A percentile compares a stretch with the other conserved stretches of the same genome.
Conservation (phyloP, 2,797 vertebrate species). For the Tiaroga cobitis region DNA sequence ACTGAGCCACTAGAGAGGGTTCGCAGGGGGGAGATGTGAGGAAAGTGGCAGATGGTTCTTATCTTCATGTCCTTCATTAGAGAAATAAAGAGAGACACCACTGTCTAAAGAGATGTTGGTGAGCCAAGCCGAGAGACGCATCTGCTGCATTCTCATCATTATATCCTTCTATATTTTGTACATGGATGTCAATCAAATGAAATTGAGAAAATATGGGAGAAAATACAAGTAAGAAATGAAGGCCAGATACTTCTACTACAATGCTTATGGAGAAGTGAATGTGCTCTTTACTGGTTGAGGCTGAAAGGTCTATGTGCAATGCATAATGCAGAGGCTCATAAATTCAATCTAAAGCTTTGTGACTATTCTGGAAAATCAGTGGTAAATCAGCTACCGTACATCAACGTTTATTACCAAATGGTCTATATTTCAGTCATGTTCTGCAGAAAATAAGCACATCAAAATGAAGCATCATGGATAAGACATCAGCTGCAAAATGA, state of each 20-base stretch:
- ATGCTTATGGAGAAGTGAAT: background rate
- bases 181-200: conserved; percentile 28
- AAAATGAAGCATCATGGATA: background rate
- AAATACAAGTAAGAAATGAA: background rate
- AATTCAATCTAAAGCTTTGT: background rate
- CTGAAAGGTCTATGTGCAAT: background rate
- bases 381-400: background rate
- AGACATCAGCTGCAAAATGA: background rate
- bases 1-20: conserved; percentile 20
- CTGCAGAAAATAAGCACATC: background rate
- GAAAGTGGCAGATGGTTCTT: conserved; percentile 33
- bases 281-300: background rate
- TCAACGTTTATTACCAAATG: background rate
- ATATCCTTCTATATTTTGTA: background rate
- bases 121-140: background rate
- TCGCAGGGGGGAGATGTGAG: background rate
- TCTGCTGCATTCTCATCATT: background rate
- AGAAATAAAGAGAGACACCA: conserved; percentile 42
- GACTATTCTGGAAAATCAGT: conserved; percentile 12
- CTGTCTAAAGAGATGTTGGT: background rate
- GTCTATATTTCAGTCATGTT: background rate
- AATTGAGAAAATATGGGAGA: conserved; percentile 14
- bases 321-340: background rate
- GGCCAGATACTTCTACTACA: background rate
- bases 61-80: conserved; percentile 47